Evolutionary conservation across 2,888 invertebrate species (phyloP), one percentile per base, ranked within the genome.

Genomic region (Cyrtodaria siliqua): DNA sequence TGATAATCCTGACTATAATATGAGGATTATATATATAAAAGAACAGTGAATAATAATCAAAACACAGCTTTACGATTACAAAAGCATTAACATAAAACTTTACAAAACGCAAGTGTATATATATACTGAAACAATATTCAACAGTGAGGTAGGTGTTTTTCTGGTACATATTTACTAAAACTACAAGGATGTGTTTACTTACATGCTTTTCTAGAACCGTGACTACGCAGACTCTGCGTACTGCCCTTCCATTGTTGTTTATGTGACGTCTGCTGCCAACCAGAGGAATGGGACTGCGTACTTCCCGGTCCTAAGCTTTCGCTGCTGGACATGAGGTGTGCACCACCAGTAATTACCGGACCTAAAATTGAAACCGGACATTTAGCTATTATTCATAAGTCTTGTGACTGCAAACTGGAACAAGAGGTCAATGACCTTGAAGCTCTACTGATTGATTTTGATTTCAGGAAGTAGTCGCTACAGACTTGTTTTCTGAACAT

Each of bases 161-260:
- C n/a, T n/a, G 12, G 33, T 33, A 33, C 33, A 8, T 4, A 33
- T 33, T 4, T 33, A 33, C 33, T 33, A 12, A 33, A 12, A 33
- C 6, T 33, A 33, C 12, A 33, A 33, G 33, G 4, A 12, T 12
- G 12, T 12, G 12, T 33, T 12, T 49, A 84, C 85, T 77, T 84
- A 87, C 86, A 71, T 68, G 86, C 84, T 64, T 82, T 83, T 42
- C 84, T 78, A 12, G 86, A 86, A 1, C 82, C 77, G 49, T 80
- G 66, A 69, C 85, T 85, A 29, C 81, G 74, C 2, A 86, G 71
- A 57, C 86, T 86, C 33, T 84, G 86, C 14, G 81, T 81, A 53
- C 86, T 86, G 0, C 86, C 86, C 66, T 86, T 86, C 87, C 87
- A 87, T 24, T 76, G 76, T 9, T 70, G 79, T 53, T 71, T 68